Base-by-base conservation (phyloP, 2,797 vertebrate genomes). In the Australoheros facetus region DNA sequence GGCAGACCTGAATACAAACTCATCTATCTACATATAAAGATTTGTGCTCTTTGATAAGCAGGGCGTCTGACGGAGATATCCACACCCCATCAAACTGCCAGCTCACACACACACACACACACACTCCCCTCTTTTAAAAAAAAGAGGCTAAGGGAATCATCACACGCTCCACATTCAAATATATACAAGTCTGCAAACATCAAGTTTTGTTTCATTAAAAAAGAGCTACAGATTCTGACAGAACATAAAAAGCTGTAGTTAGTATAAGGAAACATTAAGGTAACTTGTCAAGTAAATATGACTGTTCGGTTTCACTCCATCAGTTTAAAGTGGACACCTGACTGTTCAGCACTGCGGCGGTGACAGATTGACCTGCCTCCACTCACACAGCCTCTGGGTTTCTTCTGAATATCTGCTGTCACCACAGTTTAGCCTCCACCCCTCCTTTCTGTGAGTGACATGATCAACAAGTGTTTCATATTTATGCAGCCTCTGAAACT, bases 11-110 rank as follows among this genome's bases (percentile, higher is more conserved):
- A 87, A 73, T 91, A 84, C 82, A 94, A 93, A 94, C 79, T 85
- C 78, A 77, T 73, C 39, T 89, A 88, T 88, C 71, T 91, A 94
- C 89, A 89, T 91, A 91, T 78, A 91, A 93, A 85, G 82, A 87
- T 87, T 96, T 96, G 95, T 96, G 95, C 95, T 96, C 88, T 92
- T 95, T 89, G 85, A 92, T 79, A 88, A 88, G 84, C 80, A 77
- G 86, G 82, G 86, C 57, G 69, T 85, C 82, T 71, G 82, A 81
- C 62, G 66, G 78, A 32, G 45, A 79, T 75, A 71, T 23, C 56
- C 4, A 72, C 55, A 5, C 58, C 57, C 85, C 78, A 62, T 73
- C 75, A 86, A 87, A 59, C 75, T 76, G 78, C 70, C 79, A 81
- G 84, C 82, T 34, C 78, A 48, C 58, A 84, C 78, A 34, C 91